phyloP scores from a whole-genome alignment of 2,113 vertebrate species.

The Rhea americana region DNA sequence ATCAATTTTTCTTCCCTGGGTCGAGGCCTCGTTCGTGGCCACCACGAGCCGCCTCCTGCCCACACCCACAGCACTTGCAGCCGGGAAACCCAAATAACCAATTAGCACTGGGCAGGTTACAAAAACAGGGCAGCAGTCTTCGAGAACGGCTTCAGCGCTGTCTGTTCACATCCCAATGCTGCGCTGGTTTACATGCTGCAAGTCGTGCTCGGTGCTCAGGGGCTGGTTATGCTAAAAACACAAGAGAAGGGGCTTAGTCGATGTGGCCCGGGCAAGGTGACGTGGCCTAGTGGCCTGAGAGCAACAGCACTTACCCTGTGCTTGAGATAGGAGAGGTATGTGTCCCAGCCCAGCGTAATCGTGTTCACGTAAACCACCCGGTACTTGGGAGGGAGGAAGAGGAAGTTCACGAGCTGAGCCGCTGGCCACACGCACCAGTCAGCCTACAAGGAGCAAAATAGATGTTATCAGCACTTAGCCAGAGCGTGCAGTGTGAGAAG shows the following conservation, averaged over 20 bases:
- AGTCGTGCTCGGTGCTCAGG: accelerated
- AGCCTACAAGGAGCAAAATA: conserved; percentile 52
- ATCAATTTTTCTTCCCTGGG: accelerated
- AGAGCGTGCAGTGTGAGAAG: accelerated
- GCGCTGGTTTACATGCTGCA: accelerated
- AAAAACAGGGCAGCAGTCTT: accelerated
- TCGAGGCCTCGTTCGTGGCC: no score
- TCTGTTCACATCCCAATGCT: accelerated
- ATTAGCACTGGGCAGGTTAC: not conserved
- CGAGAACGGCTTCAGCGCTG: not conserved
- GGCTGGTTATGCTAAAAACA: not conserved
- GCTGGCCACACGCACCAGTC: conserved; percentile 92
- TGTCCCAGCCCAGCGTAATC: conserved; percentile 92
- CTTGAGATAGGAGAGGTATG: conserved; percentile 92
- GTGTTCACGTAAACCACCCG: conserved; percentile 90
- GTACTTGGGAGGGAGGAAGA: conserved; percentile 84
- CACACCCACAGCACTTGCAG: not conserved
- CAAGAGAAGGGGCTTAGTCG: accelerated
- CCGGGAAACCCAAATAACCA: accelerated
- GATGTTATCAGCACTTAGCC: accelerated
- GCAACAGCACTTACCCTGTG: conserved; percentile 79
- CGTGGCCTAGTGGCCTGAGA: accelerated
- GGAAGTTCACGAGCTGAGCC: conserved; percentile 90
- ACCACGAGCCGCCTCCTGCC: not conserved
- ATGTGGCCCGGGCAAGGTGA: accelerated